Percentiles rank a stretch among this genome's conserved stretches.
phyloP scores from a whole-genome alignment of 2,113 vertebrate species.

The Poeciliopsis retropinna region DNA sequence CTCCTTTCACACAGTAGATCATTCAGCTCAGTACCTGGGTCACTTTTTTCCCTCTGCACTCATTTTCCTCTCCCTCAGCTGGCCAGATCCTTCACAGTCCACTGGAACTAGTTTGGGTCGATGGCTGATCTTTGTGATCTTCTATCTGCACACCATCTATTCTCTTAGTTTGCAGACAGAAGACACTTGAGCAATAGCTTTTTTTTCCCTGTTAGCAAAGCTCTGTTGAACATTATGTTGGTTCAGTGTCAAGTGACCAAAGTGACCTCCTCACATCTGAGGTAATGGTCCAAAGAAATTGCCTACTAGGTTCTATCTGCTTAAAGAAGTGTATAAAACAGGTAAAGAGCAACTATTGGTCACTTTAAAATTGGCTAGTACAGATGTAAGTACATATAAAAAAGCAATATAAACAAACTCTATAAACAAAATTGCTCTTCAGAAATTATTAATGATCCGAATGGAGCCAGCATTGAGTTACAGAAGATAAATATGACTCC shows the following conservation, averaged over 20 bases:
- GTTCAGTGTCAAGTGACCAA: constrained; percentile 58
- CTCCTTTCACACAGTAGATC: constrained; percentile 46
- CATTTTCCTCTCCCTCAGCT: not conserved
- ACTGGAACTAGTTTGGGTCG: constrained; percentile 29
- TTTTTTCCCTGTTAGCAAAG: constrained; percentile 20
- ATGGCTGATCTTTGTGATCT: constrained; percentile 45
- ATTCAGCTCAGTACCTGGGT: constrained; percentile 38
- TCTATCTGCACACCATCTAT: constrained; percentile 15
- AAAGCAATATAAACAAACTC: too few species aligned
- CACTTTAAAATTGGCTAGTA: constrained; percentile 18
- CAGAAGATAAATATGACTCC: too few species aligned
- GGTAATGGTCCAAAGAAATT: constrained; percentile 55
- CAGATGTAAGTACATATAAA: too few species aligned
- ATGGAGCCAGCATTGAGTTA: too few species aligned
- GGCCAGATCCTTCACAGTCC: constrained; percentile 25
- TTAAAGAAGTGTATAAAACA: constrained; percentile 26
- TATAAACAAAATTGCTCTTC: too few species aligned
- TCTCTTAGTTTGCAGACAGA: constrained; percentile 21
- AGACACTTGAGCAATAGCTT: constrained; percentile 20
- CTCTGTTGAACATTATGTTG: constrained; percentile 25
- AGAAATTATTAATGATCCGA: too few species aligned
- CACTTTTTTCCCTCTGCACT: constrained; percentile 30
- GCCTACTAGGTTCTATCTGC: constrained; percentile 36
- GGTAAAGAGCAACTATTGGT: constrained; percentile 22
- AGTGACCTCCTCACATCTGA: constrained; percentile 48